phyloP scores from a whole-genome alignment of 2,797 vertebrate genomes.

The Melanotaenia nigrans region DNA sequence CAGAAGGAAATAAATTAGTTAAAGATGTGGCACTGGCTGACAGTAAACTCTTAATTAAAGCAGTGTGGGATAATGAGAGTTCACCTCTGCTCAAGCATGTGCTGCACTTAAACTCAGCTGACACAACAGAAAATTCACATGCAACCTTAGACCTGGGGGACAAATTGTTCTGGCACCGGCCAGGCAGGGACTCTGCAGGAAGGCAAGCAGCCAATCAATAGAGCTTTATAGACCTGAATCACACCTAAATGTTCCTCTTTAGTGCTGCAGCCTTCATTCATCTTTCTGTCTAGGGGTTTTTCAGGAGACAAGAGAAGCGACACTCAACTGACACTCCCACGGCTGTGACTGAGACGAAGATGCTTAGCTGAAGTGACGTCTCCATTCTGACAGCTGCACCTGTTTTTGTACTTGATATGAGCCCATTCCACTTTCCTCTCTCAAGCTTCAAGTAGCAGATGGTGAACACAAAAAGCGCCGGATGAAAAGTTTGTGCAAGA shows the following conservation, averaged over 20 bases:
- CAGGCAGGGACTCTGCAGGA: constrained; percentile 65
- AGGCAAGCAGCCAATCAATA: constrained; percentile 76
- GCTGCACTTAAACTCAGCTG: constrained; percentile 76
- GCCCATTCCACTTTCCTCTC: constrained; percentile 9
- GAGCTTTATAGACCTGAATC: constrained; percentile 71
- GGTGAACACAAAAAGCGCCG: constrained; percentile 12
- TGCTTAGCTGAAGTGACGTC: constrained; percentile 21
- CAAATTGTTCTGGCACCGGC: constrained; percentile 66
- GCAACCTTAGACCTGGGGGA: constrained; percentile 72
- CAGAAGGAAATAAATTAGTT: constrained; percentile 65
- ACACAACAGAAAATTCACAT: constrained; percentile 78
- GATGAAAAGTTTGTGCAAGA: constrained; percentile 36
- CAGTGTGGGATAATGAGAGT: constrained; percentile 70
- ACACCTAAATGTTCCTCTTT: constrained; percentile 65
- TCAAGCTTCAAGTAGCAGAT: constrained; percentile 25
- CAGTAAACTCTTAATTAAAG: constrained; percentile 76
- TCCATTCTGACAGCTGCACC: constrained; percentile 27
- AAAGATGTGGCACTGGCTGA: constrained; percentile 66
- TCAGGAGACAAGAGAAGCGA: constrained; percentile 34
- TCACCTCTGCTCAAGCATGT: constrained; percentile 69
- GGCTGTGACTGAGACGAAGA: constrained; percentile 31
- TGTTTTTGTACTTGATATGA: constrained; percentile 31
- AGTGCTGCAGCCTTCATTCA: constrained; percentile 54
- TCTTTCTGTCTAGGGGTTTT: constrained; percentile 44
- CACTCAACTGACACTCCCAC: constrained; percentile 5